Percentiles rank a stretch among this genome's conserved stretches.
phyloP scores from a whole-genome alignment of 2,113 vertebrate genomes.

The Thermophis baileyi region DNA sequence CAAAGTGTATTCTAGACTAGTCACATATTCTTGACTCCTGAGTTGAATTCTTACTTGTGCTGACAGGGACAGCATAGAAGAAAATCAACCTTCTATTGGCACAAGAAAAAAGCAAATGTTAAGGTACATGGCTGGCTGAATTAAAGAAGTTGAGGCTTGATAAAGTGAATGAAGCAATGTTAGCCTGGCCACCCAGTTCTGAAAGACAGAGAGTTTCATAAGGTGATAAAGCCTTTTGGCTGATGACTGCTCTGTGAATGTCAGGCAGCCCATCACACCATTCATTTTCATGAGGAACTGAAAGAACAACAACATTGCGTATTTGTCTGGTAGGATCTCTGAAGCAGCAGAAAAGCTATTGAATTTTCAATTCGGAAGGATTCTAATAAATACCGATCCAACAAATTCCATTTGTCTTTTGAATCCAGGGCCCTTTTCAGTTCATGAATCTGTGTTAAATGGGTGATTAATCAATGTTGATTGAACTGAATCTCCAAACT shows the following conservation, averaged over 20 bases:
- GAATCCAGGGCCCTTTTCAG: neutral
- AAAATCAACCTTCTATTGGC: neutral
- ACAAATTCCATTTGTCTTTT: neutral
- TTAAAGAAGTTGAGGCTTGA: neutral
- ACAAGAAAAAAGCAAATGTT: neutral
- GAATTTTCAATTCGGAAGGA: neutral
- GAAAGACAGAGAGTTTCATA: neutral
- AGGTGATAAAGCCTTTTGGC: neutral
- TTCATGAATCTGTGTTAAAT: neutral
- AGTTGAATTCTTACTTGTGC: neutral
- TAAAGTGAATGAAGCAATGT: neutral
- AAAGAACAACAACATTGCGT: neutral
- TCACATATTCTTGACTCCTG: neutral
- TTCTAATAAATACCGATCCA: neutral
- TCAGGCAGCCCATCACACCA: neutral
- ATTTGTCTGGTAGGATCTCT: neutral
- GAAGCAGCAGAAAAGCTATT: neutral
- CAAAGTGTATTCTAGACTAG: neutral
- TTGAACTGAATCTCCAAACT: neutral
- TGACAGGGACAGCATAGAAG: neutral
- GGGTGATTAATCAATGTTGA: neutral
- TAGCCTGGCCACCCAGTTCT: neutral
- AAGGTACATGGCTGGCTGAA: neutral
- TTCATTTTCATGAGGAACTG: neutral
- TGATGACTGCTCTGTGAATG: neutral